These are phyloP conservation scores for Neolamprologus variostigma DNA, from an alignment of 2,113 vertebrate species.

Conservation along the genomic window DNA sequence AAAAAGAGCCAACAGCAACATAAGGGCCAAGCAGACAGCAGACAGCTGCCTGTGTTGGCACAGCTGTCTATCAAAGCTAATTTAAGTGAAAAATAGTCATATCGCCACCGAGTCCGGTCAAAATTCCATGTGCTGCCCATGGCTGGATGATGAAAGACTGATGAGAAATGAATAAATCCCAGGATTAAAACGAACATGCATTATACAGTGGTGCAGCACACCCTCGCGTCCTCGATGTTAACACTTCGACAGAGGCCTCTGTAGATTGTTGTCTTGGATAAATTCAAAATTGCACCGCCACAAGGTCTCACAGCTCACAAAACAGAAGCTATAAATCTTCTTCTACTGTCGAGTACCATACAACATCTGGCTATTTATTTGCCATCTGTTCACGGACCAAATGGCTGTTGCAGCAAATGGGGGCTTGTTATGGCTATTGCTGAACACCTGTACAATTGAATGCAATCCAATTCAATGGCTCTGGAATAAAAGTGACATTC, in stretches of 20 bases:
- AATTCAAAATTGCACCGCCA: not conserved
- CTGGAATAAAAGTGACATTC: not conserved
- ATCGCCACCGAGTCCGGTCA: not conserved
- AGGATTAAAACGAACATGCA: slow-evolving; percentile 23
- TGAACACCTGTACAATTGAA: slow-evolving; percentile 3
- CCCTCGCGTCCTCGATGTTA: not conserved
- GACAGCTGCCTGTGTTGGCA: not conserved
- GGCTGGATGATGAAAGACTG: slow-evolving; percentile 9
- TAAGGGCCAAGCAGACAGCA: not conserved
- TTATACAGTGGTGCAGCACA: not conserved
- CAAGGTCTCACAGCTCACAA: not conserved
- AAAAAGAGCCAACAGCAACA: not conserved
- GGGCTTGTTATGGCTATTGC: not conserved
- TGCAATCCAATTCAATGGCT: not conserved
- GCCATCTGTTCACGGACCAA: not conserved
- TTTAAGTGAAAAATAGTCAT: not conserved
- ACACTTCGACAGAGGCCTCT: not conserved
- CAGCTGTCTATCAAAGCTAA: not conserved
- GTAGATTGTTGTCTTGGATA: not conserved
- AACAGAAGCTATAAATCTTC: not conserved
- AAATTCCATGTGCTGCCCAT: not conserved
- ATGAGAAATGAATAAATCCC: slow-evolving; percentile 29
- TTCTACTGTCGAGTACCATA: not conserved
- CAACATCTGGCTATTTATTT: slow-evolving; percentile 5
- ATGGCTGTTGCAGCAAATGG: not conserved